These are phyloP conservation scores for Picus viridis DNA, from an alignment of 2,797 vertebrate genomes.

Conservation along the genomic window DNA sequence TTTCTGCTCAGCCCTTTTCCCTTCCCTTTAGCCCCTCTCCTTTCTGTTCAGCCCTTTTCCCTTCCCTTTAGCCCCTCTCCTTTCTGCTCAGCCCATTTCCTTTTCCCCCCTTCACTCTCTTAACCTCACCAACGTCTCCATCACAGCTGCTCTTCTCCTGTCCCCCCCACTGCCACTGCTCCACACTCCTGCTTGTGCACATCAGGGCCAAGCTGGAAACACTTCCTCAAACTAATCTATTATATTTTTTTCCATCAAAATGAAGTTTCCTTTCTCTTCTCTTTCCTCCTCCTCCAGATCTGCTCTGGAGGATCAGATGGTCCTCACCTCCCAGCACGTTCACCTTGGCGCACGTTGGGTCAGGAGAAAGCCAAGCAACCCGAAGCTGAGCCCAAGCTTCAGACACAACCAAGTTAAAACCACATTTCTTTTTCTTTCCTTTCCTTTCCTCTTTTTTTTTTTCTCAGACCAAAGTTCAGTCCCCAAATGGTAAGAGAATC, in stretches of 20 bases:
- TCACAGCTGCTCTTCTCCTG: not conserved
- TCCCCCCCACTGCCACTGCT: not conserved
- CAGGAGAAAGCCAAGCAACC: not conserved
- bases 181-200: not conserved
- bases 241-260: not conserved
- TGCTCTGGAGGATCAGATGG: accelerated
- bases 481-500: conserved; percentile 59
- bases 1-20: no score
- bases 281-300: not conserved
- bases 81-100: not conserved
- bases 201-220: not conserved
- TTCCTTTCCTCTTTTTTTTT: not conserved
- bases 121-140: not conserved
- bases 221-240: not conserved
- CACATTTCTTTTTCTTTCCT: not conserved
- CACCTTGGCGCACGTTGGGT: accelerated
- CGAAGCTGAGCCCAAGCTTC: not conserved
- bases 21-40: no score
- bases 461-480: conserved; percentile 50
- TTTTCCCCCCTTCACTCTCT: not conserved
- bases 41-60: no score
- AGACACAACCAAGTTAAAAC: conserved; percentile 50
- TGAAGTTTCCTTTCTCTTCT: not conserved
- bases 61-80: no score
- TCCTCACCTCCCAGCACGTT: not conserved